Evolutionary conservation across 2,888 invertebrate species (phyloP), one percentile per base, ranked within the genome.

Genomic region (Anoncus sp.): DNA sequence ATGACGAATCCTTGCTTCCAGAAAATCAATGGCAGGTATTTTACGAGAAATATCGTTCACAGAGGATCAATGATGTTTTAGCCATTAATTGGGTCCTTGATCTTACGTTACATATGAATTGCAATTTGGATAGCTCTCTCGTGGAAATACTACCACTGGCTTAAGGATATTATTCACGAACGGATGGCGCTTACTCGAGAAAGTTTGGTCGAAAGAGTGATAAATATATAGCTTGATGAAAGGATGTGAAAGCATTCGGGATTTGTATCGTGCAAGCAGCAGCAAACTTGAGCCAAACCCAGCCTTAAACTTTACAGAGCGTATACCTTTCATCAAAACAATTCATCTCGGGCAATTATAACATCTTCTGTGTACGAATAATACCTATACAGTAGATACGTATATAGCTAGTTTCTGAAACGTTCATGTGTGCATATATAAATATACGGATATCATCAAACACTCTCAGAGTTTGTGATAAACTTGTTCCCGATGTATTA

Each of bases 401-500:
- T n/a, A n/a, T n/a, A n/a, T n/a, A n/a, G n/a, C 31, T 7, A 31
- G 4, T 31, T 31, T 31, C 3, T 7, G 7, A 31, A 31, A 31
- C 31, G 7, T 7, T 7, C 31, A 7, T 31, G 31, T 31, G n/a
- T n/a, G n/a, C n/a, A n/a, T 7, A 3, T 31, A 31, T 31, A 7
- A 7, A 31, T 31, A 3, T 31, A 31, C 31, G 10, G 2, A 38
- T 4, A 38, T 38, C 12, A 2, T 2, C 10, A 5, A 16, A 18
- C 16, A 16, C 16, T 45, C 18, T 35, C n/a, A 38, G 35, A 14
- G 22, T 16, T 65, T 57, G 79, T 79, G 80, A 83, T 83, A 83
- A 85, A 85, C 81, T 83, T 84, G 79, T 63, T 82, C 83, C 80
- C 49, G 51, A 51, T 51, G 85, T 86, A 86, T 87, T 85, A 86